Conservation (phyloP, 2,797 vertebrate species). For the Myotis vivesi region DNA sequence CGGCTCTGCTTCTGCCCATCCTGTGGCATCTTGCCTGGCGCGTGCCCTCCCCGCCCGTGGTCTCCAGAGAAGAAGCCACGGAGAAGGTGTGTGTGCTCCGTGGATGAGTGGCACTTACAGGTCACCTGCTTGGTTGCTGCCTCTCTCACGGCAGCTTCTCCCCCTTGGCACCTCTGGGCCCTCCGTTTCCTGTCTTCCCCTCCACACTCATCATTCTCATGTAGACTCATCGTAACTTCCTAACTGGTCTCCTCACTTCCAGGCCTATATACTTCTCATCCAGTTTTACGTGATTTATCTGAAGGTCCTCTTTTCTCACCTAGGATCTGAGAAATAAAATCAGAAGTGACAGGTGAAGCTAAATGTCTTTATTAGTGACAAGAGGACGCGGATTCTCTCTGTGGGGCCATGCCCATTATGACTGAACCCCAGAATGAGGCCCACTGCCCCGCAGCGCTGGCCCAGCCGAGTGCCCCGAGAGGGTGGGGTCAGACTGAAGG, state of each 20-base stretch:
- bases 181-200: neutral
- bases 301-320: neutral
- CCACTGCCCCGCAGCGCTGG: neutral
- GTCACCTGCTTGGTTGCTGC: neutral
- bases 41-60: fast-evolving
- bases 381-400: neutral
- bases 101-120: neutral
- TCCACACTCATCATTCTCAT: fast-evolving
- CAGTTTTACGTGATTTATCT: neutral
- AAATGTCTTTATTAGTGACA: neutral
- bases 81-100: neutral
- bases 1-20: neutral
- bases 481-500: neutral
- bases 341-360: neutral
- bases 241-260: neutral
- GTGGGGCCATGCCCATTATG: neutral
- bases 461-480: neutral
- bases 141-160: neutral
- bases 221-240: neutral
- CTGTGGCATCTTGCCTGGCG: fast-evolving
- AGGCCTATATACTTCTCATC: neutral
- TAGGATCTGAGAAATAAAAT: neutral
- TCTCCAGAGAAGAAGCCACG: neutral
- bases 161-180: neutral
- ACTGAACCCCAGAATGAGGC: neutral